These are phyloP conservation scores for Austrofundulus limnaeus DNA, from an alignment of 2,113 vertebrate species.

Conservation along the genomic window DNA sequence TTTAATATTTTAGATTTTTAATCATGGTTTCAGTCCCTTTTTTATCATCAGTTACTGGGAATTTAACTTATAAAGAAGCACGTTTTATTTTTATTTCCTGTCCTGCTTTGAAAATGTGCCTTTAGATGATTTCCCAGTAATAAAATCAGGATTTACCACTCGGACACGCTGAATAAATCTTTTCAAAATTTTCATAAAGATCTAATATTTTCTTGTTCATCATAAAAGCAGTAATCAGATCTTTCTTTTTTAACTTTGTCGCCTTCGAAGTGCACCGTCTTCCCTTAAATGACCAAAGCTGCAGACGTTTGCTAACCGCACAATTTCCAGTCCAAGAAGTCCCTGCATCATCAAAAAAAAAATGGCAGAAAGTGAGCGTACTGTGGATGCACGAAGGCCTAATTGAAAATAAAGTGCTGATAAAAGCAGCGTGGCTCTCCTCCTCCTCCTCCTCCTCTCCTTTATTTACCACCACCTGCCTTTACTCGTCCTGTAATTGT, in stretches of 20 bases:
- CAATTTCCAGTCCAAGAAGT: constrained; percentile 72
- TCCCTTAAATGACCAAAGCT: constrained; percentile 66
- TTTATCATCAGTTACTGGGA: too few relatives aligned
- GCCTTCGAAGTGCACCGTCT: constrained; percentile 36
- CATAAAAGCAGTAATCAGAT: neutral
- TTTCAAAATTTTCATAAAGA: too few relatives aligned
- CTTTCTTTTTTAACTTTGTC: neutral
- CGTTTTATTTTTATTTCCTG: too few relatives aligned
- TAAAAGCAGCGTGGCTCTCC: constrained; percentile 48
- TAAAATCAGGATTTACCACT: too few relatives aligned
- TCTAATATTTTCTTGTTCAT: neutral
- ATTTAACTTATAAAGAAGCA: too few relatives aligned
- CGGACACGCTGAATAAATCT: too few relatives aligned
- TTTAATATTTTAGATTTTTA: too few relatives aligned
- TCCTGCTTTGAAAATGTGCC: too few relatives aligned
- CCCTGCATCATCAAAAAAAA: constrained; percentile 79
- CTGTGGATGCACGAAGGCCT: constrained; percentile 52
- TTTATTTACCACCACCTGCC: constrained; percentile 49
- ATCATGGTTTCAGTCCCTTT: too few relatives aligned
- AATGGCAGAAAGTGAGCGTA: constrained; percentile 63
- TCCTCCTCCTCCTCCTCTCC: constrained; percentile 28
- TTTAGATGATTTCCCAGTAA: too few relatives aligned
- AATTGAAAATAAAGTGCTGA: constrained; percentile 78
- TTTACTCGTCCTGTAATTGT: constrained; percentile 46
- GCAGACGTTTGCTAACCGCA: constrained; percentile 75